Base-by-base conservation (phyloP, 1,140 invertebrate species). In the Chymomyza costata region DNA sequence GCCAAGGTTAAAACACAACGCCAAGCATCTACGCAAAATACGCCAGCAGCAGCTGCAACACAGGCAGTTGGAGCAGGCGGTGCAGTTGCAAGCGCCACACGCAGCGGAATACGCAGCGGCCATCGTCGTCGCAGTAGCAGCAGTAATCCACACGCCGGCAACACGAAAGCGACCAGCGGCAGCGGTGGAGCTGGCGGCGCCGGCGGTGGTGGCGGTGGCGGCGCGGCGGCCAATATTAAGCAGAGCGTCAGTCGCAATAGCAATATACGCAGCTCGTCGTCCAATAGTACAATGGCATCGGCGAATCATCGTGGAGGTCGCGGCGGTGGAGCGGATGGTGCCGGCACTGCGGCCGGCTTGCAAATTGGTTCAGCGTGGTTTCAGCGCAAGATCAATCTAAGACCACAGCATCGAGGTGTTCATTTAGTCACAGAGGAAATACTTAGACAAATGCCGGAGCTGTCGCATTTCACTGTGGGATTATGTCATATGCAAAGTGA, bases 391-490 rank as follows among this genome's bases (percentile, higher is more conserved):
- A 93, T 98, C 84, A 96, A 96, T 88, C 90, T 98, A 82, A 91
- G 95, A 86, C 95, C 95, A 66, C 95, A 97, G 87, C 95, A 96
- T 86, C 90, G 96, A 86, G 95, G 96, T 70, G 95, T 97, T 73
- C 96, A 97, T 88, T 89, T 97, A 69, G 94, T 98, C 65, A 97
- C 95, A 44, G 95, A 97, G 86, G 96, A 97, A 90, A 95, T 98
- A 71, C 89, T 97, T 25, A 92, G 94, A 87, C 93, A 95, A 88
- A 91, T 97, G 86, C 95, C 95, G 16, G 96, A 98, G 87, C 89
- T 98, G 82, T 90, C 92, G 82, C 94, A 97, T 87, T 97, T 97
- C 87, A 92, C 94, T 35, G 93, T 97, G 83, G 96, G 96, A 82
- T 90, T 98, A 82, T 95, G 95, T 90, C 95, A 97, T 87, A 92